Base-by-base conservation (phyloP, 2,113 vertebrate genomes). In the Todiramphus chloris region DNA sequence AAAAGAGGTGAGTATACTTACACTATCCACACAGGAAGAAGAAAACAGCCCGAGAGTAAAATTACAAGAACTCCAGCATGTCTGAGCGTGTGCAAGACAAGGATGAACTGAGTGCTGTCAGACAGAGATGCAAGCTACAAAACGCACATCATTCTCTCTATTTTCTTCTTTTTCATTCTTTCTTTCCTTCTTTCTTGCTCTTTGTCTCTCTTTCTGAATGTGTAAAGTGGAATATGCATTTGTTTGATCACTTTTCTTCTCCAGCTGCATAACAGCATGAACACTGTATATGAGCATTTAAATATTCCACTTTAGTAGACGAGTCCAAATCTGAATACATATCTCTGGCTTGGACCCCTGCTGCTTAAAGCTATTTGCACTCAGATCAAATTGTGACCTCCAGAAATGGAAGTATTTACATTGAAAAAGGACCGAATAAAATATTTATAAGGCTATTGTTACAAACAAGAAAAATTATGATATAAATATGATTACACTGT, bases 311-410 rank as follows among this genome's bases (percentile, higher is more conserved):
- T 72, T 85, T 21, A 55, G 59, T 73, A 50, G 37, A 0, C 62
- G 77, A n/a, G 31, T 74, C 63, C 79, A 75, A 94, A 91, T 72
- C 69, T 55, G 43, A 74, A 50, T 55, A 41, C 24, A 19, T 56
- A 62, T 84, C 87, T 90, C 6, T 44, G 55, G 46, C 20, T 64
- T 87, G 79, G 80, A 50, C 33, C 31, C 73, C 62, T 93, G 67
- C 87, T 91, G 63, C 31, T 86, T 55, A 64, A 94, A 95, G 82
- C 60, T 95, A 82, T 95, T 93, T 97, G 48, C 24, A 68, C 82
- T 96, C 62, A 62, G 41, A 95, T 96, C 76, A 90, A 95, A 95
- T 72, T 66, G 74, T 95, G 81, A 97, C 73, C 70, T 67, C 16
- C 10, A 72, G 68, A 72, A 95, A 96, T 50, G 18, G 43, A 82